Evolutionary conservation across 2,888 invertebrate genomes (phyloP).

Genomic region (Gari tellinella): DNA sequence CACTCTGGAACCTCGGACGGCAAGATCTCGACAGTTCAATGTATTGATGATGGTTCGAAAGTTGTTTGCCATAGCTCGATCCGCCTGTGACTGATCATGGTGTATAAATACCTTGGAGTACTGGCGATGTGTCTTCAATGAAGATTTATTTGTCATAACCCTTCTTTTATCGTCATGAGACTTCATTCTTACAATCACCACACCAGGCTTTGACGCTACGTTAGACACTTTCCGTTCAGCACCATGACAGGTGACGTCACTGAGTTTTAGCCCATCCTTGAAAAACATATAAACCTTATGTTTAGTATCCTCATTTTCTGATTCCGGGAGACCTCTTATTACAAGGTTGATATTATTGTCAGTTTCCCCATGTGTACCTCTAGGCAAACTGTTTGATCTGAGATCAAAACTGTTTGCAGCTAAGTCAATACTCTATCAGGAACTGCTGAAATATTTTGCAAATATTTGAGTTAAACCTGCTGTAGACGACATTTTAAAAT

Average conservation of each 20-base stretch:
- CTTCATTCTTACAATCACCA: neutral
- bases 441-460: too few relatives aligned
- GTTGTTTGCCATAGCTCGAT: constrained; percentile 2
- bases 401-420: too few relatives aligned
- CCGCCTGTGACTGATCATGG: neutral
- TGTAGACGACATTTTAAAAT: too few relatives aligned
- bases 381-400: too few relatives aligned
- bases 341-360: constrained; percentile 5
- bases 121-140: neutral
- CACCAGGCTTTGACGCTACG: neutral
- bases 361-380: too few relatives aligned
- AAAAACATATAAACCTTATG: neutral
- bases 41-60: neutral
- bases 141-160: neutral
- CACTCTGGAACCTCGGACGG: neutral
- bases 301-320: neutral
- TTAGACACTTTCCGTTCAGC: constrained; percentile 1
- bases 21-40: neutral
- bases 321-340: constrained; percentile 1
- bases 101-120: neutral
- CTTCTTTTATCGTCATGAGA: neutral
- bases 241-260: neutral
- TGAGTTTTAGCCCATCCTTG: neutral
- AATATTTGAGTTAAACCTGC: too few relatives aligned
- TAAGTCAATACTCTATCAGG: too few relatives aligned